These are phyloP conservation scores for Aricia artaxerxes DNA, from an alignment of 2,888 invertebrate species.

Conservation along the genomic window DNA sequence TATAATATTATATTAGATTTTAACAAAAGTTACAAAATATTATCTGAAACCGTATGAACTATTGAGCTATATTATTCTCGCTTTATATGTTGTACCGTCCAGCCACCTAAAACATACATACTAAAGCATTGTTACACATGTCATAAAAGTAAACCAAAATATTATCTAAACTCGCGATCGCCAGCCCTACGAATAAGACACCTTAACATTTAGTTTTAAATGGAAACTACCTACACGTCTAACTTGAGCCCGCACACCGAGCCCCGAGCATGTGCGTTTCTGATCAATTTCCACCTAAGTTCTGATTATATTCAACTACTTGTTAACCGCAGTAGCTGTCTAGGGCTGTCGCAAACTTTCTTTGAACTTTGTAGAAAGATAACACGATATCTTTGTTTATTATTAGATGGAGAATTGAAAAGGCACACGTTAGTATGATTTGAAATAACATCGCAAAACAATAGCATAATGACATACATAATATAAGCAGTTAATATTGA, in stretches of 20 bases:
- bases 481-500: too few relatives aligned
- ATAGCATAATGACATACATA: too few relatives aligned
- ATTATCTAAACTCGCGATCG: background rate
- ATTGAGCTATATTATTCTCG: too few relatives aligned
- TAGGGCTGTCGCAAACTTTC: slow-evolving; percentile 1
- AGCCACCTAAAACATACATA: too few relatives aligned
- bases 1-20: too few relatives aligned
- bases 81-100: too few relatives aligned
- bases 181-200: slow-evolving; percentile 18
- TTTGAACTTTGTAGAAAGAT: background rate
- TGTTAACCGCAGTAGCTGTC: slow-evolving; percentile 7
- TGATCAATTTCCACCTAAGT: slow-evolving; percentile 13
- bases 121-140: background rate
- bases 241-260: slow-evolving; percentile 12
- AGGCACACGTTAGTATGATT: too few relatives aligned
- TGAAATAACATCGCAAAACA: too few relatives aligned
- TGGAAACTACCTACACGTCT: slow-evolving; percentile 8
- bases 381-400: background rate
- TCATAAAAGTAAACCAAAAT: background rate
- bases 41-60: too few relatives aligned
- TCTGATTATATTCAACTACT: slow-evolving; percentile 22
- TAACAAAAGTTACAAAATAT: too few relatives aligned
- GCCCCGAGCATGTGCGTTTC: background rate
- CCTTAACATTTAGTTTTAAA: slow-evolving; percentile 25
- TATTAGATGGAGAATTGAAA: too few relatives aligned